Base-by-base conservation (phyloP, 2,888 invertebrate genomes). In the Thelaira solivaga region DNA sequence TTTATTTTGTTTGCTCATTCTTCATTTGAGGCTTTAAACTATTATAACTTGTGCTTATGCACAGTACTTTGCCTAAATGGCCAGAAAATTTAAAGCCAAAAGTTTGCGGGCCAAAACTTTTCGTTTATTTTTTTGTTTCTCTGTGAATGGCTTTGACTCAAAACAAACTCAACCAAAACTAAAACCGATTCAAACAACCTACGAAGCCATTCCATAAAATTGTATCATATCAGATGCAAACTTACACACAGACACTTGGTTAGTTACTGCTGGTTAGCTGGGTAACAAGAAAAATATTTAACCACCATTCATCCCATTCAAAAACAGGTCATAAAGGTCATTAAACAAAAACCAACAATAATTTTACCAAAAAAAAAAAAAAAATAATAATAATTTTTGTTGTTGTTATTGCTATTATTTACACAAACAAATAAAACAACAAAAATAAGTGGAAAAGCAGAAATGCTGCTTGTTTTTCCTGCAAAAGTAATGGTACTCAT, bases 321-420 rank as follows among this genome's bases (percentile, higher is more conserved):
- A 61, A 78, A 78, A 69, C 74, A 78, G 78, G 78, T 78, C 78
- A 74, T 78, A 74, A 71, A 78, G 78, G 78, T 74, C 74, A 78
- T 78, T 78, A 78, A 78, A 74, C 69, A 78, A 65, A 74, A 78
- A 74, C 78, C 53, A 74, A 62, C 59, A 61, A 65, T 65, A 65
- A 71, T 47, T 74, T 65, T 45, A 74, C 62, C 57, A 51, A 51
- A 68, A 59, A 74, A 39, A 39, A 69, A 59, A 74, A 53, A 51
- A 51, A 68, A 59, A 74, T 13, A 39, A 69, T 64, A 74, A 53
- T 22, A 76, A 62, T 49, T 61, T 51, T 45, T 75, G 26, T 76
- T 62, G n/a, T n/a, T n/a, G n/a, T n/a, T n/a, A n/a, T n/a, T n/a
- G n/a, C n/a, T n/a, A n/a, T n/a, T n/a, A 51, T 65, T 64, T 29